Evolutionary conservation across 1,140 invertebrate genomes (phyloP).

Genomic region (Neotoxoptera formosana): DNA sequence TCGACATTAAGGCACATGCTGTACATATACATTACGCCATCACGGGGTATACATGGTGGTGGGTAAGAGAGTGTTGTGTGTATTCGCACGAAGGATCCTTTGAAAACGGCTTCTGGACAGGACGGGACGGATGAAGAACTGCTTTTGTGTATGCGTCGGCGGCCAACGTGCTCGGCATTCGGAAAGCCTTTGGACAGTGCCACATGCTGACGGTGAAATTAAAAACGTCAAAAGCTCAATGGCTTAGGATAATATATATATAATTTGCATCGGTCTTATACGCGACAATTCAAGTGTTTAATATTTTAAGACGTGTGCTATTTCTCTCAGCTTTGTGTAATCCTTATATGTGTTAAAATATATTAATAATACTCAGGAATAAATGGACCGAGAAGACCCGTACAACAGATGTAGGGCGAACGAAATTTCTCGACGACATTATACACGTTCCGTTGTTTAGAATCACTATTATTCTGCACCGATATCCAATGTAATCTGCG

Average conservation of each 20-base stretch:
- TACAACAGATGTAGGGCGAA: background rate
- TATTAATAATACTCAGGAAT: background rate
- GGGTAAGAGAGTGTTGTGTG: background rate
- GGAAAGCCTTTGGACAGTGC: conserved; percentile 5
- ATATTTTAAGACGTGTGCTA: conserved; percentile 1
- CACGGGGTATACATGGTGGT: background rate
- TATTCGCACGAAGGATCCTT: conserved; percentile 11
- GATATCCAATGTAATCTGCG: background rate
- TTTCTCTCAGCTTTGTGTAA: background rate
- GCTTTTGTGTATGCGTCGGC: background rate
- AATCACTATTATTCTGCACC: background rate
- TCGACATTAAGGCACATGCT: background rate
- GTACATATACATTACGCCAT: background rate
- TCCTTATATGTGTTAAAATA: background rate
- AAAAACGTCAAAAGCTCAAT: background rate
- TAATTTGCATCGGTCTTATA: background rate
- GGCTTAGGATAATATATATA: conserved; percentile 10
- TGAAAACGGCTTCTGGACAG: background rate
- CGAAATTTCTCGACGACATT: background rate
- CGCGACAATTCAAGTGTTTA: background rate
- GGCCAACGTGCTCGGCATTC: conserved; percentile 3
- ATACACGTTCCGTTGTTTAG: background rate
- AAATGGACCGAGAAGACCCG: background rate
- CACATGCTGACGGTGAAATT: conserved; percentile 8
- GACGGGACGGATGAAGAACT: background rate